Percentiles rank a stretch among this genome's conserved stretches.
Conservation (phyloP, 2,888 invertebrate species). For the Agriopis leucophaearia region DNA sequence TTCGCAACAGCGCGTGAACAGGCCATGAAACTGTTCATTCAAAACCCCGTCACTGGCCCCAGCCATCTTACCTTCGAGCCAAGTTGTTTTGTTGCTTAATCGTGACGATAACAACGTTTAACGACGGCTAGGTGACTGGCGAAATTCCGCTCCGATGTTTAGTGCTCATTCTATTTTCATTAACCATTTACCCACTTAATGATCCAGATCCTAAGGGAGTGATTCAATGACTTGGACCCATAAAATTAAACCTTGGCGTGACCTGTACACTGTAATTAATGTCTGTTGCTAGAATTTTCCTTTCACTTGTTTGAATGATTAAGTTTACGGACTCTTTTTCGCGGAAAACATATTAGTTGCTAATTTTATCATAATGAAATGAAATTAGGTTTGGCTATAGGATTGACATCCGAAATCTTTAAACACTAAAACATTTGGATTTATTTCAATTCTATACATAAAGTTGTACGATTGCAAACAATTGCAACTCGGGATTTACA, state of each 20-base stretch:
- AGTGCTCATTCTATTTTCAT: slow-evolving; percentile 87
- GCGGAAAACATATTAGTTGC: neutral
- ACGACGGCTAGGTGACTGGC: slow-evolving; percentile 86
- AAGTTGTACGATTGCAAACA: too few relatives aligned
- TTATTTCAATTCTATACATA: too few relatives aligned
- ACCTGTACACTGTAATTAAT: slow-evolving; percentile 72
- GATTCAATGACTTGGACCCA: slow-evolving; percentile 80
- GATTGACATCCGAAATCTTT: too few relatives aligned
- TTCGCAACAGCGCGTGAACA: neutral
- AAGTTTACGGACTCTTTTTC: neutral
- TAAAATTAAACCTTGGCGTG: slow-evolving; percentile 83
- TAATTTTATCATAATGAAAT: too few relatives aligned
- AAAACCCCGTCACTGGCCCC: slow-evolving; percentile 22
- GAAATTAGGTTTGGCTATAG: too few relatives aligned
- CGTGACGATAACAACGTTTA: slow-evolving; percentile 86
- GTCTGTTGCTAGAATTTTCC: slow-evolving; percentile 55
- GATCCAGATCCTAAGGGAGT: slow-evolving; percentile 83
- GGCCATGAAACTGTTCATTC: neutral
- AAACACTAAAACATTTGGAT: too few relatives aligned
- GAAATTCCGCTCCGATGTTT: slow-evolving; percentile 85
- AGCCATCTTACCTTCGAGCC: slow-evolving; percentile 55
- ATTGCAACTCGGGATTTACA: too few relatives aligned
- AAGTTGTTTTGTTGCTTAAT: slow-evolving; percentile 86
- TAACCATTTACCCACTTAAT: slow-evolving; percentile 86
- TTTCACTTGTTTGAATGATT: slow-evolving; percentile 36